Evolutionary conservation across 2,113 vertebrate species (phyloP).

Genomic region (Ancistrus triradiatus): DNA sequence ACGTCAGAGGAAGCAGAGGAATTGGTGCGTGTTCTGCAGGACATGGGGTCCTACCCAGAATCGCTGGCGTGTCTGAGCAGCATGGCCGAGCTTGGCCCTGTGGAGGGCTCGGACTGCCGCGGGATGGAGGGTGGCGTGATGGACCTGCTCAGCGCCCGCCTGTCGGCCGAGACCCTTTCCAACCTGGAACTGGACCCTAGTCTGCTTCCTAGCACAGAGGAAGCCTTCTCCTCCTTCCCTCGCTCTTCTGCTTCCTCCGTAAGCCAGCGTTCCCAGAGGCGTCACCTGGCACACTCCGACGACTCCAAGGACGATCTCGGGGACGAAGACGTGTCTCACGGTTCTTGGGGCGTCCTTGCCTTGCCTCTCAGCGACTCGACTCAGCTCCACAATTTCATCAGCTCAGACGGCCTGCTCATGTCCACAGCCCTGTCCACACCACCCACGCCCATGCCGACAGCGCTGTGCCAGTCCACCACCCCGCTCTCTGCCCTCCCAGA

Average conservation of each 20-base stretch:
- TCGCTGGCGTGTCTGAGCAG: slow-evolving; percentile 86
- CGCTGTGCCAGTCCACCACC: slow-evolving; percentile 80
- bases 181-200: slow-evolving; percentile 83
- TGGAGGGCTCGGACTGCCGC: slow-evolving; percentile 77
- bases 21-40: slow-evolving; percentile 82
- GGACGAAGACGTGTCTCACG: slow-evolving; percentile 74
- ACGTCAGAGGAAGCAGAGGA: slow-evolving; percentile 88
- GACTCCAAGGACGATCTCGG: slow-evolving; percentile 74
- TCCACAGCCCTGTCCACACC: slow-evolving; percentile 85
- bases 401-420: slow-evolving; percentile 80
- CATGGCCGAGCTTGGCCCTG: slow-evolving; percentile 78
- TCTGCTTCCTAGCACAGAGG: slow-evolving; percentile 77
- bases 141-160: slow-evolving; percentile 79
- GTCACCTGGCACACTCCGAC: slow-evolving; percentile 79
- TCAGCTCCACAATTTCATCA: slow-evolving; percentile 78
- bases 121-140: slow-evolving; percentile 78
- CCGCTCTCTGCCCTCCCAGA: slow-evolving; percentile 80
- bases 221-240: slow-evolving; percentile 73
- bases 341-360: slow-evolving; percentile 81
- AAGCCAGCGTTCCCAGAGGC: slow-evolving; percentile 76
- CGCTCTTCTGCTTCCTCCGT: slow-evolving; percentile 62
- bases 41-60: slow-evolving; percentile 70
- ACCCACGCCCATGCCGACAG: slow-evolving; percentile 77
- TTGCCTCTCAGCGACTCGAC: slow-evolving; percentile 77
- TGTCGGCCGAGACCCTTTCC: slow-evolving; percentile 80